These are phyloP conservation scores for Drosophila malerkotliana DNA, from an alignment of 1,140 invertebrate species.

Conservation along the genomic window DNA sequence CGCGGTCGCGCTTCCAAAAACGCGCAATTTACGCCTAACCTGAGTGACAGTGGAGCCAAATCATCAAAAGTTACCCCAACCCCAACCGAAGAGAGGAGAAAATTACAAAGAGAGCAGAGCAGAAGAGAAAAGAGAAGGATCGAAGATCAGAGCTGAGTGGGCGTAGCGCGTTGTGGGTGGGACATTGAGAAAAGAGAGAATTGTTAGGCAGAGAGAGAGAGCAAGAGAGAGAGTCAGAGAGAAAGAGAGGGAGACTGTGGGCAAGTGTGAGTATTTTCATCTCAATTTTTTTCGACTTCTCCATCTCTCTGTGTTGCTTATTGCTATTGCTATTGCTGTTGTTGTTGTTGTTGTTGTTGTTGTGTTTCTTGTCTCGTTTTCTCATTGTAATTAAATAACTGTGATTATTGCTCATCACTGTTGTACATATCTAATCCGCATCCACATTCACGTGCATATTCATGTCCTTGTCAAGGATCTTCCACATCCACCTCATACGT, in stretches of 20 bases:
- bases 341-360: constrained; percentile 17
- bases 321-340: constrained; percentile 30
- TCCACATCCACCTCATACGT: no score
- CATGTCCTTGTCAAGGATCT: no score
- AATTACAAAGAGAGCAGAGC: no score
- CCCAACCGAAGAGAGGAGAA: not conserved
- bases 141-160: not conserved
- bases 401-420: not conserved
- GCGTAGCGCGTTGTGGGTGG: constrained; percentile 10
- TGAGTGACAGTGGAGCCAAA: not conserved
- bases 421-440: no score
- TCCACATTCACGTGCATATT: no score
- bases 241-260: constrained; percentile 23
- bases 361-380: constrained; percentile 6
- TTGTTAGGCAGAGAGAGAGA: constrained; percentile 4
- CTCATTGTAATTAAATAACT: not conserved
- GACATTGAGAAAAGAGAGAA: not conserved
- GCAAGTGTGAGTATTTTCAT: constrained; percentile 71
- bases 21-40: not conserved
- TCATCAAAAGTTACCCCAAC: not conserved
- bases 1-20: constrained; percentile 24
- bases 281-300: constrained; percentile 31
- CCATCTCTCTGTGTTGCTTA: constrained; percentile 19
- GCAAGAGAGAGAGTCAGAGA: not conserved
- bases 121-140: constrained; percentile 5